phyloP scores from a whole-genome alignment of 2,797 vertebrate genomes.

The Myotis vivesi region DNA sequence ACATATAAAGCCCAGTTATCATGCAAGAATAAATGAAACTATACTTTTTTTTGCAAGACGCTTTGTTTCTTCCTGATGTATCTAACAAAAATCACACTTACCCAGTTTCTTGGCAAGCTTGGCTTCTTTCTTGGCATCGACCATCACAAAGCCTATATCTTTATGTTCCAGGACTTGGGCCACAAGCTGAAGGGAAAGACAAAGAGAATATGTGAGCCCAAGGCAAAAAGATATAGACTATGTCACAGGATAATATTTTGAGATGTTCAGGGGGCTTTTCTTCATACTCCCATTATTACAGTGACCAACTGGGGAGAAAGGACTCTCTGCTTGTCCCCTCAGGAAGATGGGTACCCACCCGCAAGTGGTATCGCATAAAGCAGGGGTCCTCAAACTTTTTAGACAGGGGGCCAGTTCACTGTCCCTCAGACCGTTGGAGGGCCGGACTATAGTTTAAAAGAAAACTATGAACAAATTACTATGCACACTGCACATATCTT shows the following conservation, averaged over 20 bases:
- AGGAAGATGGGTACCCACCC: not conserved
- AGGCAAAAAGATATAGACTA: not conserved
- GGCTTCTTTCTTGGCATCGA: conserved; percentile 94
- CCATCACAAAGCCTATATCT: conserved; percentile 93
- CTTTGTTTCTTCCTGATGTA: not conserved
- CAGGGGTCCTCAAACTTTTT: too few species aligned
- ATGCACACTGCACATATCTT: too few species aligned
- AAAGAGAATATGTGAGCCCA: not conserved
- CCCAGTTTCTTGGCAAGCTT: conserved; percentile 97
- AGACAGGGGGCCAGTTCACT: too few species aligned
- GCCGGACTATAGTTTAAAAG: too few species aligned
- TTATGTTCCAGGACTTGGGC: conserved; percentile 97
- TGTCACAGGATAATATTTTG: not conserved
- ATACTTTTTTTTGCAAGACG: not conserved
- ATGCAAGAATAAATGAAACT: not conserved
- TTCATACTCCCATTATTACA: not conserved
- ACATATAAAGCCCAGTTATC: not conserved
- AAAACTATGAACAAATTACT: too few species aligned
- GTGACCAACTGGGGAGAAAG: not conserved
- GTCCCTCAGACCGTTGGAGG: too few species aligned
- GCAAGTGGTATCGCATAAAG: not conserved
- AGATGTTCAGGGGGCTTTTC: not conserved
- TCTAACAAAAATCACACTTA: conserved; percentile 74
- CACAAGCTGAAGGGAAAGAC: conserved; percentile 86
- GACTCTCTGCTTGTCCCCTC: not conserved